Evolutionary conservation across 2,113 vertebrate species (phyloP), one percentile per base, ranked within the genome.

Genomic region (Lampris incognitus): DNA sequence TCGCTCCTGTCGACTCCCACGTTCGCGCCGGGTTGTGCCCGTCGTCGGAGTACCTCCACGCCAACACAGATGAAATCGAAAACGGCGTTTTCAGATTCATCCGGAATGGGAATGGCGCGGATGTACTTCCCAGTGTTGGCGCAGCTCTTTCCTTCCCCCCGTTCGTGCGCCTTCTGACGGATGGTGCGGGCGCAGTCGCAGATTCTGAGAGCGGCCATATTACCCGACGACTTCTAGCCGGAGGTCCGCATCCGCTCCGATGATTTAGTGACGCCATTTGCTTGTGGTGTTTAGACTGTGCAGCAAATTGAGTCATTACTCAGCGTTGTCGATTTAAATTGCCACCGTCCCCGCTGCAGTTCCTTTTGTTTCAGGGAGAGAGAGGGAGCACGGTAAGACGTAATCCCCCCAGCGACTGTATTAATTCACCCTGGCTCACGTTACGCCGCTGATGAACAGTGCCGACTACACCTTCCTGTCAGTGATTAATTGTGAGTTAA

Each of bases 401-500:
- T 89, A 90, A 90, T 88, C 88, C 85, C 91, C 89, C 84, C 74
- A 79, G 89, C 87, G 88, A 89, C 88, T 88, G 87, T 79, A 85
- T 91, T 91, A 89, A 92, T 91, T 92, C 89, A 86, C 86, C 85
- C 77, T 59, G 81, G 85, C 84, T 89, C 85, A 83, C 77, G 79
- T 92, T 91, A 80, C 72, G 76, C 80, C 82, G 59, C 82, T 90
- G 92, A 91, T 88, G 84, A 91, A 92, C 89, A 90, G 81, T 72
- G 39, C 72, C 39, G 71, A 86, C 85, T 82, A 79, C 89, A 87
- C 87, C 89, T 90, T 86, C 85, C 89, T 87, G 88, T 89, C 89
- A 87, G 86, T 93, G 93, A 93, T 92, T 92, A 93, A 93, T 91
- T 89, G 89, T 83, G 86, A 91, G 90, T 88, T 92, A 88, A 90